Percentiles rank a stretch among this genome's conserved stretches.
Conservation (phyloP, 2,888 invertebrate species). For the Camptogramma bilineatum region DNA sequence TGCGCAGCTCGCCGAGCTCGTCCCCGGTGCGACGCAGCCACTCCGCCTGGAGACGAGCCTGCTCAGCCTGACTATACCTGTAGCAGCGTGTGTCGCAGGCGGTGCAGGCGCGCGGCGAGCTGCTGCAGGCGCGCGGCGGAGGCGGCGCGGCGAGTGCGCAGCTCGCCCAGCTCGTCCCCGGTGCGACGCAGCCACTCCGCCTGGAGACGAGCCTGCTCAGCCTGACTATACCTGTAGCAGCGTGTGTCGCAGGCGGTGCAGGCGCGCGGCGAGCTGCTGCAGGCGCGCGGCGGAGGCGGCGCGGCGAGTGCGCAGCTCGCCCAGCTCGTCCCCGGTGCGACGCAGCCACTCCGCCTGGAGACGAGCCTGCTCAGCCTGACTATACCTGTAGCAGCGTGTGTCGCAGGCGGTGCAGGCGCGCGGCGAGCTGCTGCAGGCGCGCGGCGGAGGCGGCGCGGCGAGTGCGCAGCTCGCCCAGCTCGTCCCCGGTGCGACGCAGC, state of each 20-base stretch:
- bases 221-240: constrained; percentile 92
- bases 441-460: constrained; percentile 87
- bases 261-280: constrained; percentile 92
- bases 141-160: constrained; percentile 93
- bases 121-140: constrained; percentile 93
- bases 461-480: constrained; percentile 91
- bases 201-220: constrained; percentile 93
- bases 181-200: constrained; percentile 85
- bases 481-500: constrained; percentile 92
- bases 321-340: constrained; percentile 69
- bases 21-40: constrained; percentile 92
- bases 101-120: constrained; percentile 91
- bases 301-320: constrained; percentile 92
- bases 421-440: constrained; percentile 91
- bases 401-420: constrained; percentile 92
- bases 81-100: constrained; percentile 93
- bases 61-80: constrained; percentile 80
- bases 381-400: constrained; percentile 90
- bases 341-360: constrained; percentile 90
- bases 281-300: constrained; percentile 92
- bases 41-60: constrained; percentile 66
- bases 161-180: constrained; percentile 83
- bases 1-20: constrained; percentile 88
- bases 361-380: constrained; percentile 93
- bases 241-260: constrained; percentile 93